Conservation (phyloP, 2,888 invertebrate genomes). For the Hoplodrina blanda region DNA sequence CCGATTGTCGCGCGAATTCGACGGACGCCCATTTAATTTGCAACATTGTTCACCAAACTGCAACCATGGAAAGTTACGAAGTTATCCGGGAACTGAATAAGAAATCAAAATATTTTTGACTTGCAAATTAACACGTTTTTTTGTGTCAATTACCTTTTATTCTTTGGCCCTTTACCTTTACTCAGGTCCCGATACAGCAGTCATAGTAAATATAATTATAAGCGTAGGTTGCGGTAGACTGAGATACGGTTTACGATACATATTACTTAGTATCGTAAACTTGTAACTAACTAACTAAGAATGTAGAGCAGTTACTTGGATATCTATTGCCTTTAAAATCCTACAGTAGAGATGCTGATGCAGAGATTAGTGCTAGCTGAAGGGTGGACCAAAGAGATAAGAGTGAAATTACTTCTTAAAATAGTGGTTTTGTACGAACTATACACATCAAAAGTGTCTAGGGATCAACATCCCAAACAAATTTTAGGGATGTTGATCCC, state of each 20-base stretch:
- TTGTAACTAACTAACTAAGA: not conserved
- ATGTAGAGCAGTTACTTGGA: conserved; percentile 1
- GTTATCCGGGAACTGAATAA: conserved; percentile 72
- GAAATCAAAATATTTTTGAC: conserved; percentile 59
- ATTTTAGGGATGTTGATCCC: no score
- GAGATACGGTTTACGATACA: not conserved
- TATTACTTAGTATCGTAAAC: not conserved
- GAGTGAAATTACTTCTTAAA: not conserved
- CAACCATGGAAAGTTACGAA: conserved; percentile 78
- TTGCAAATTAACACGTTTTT: conserved; percentile 54
- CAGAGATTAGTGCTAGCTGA: not conserved
- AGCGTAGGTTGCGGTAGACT: conserved; percentile 4
- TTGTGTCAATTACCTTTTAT: not conserved
- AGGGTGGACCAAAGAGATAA: not conserved
- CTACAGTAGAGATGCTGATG: no score
- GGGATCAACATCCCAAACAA: no score
- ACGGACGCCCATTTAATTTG: conserved; percentile 75
- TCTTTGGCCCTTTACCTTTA: not conserved
- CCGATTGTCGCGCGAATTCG: conserved; percentile 79
- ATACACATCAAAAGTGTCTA: no score
- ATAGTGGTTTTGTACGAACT: not conserved
- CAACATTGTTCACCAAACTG: conserved; percentile 82
- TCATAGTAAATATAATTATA: not conserved
- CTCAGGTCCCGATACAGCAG: no score
- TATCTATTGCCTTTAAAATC: not conserved